Conservation (phyloP, 2,888 invertebrate genomes). For the Poecilus cupreus region DNA sequence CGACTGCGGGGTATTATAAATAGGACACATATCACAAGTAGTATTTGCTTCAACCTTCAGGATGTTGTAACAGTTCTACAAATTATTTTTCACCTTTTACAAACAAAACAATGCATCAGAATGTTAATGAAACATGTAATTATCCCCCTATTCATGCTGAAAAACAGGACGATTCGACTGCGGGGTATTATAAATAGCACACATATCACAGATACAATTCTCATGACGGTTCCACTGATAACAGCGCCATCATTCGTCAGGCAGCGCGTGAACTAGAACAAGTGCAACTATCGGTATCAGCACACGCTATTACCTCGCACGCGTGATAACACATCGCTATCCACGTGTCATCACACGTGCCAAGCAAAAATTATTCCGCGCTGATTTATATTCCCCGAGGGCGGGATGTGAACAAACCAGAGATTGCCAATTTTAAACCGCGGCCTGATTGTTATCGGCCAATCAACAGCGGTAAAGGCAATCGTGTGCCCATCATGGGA, state of each 20-base stretch:
- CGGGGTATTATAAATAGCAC: neutral
- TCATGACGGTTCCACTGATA: neutral
- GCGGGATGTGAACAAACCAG: too few relatives aligned
- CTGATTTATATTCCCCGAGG: neutral
- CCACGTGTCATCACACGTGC: constrained; percentile 17
- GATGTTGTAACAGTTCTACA: too few relatives aligned
- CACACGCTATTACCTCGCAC: constrained; percentile 14
- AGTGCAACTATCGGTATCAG: constrained; percentile 13
- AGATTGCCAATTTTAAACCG: too few relatives aligned
- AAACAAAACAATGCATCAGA: too few relatives aligned
- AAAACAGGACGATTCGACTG: too few relatives aligned
- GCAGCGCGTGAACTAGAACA: constrained; percentile 19
- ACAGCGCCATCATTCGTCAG: neutral
- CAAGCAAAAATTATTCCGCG: constrained; percentile 1
- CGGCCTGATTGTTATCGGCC: too few relatives aligned
- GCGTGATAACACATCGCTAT: constrained; percentile 2
- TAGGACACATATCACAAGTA: neutral
- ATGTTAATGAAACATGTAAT: too few relatives aligned
- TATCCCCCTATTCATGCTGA: too few relatives aligned
- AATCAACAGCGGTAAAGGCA: too few relatives aligned
- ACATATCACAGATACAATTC: neutral
- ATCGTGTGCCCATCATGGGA: too few relatives aligned
- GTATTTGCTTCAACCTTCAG: too few relatives aligned
- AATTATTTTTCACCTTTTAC: too few relatives aligned
- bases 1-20: neutral